Conservation (phyloP, 2,797 vertebrate genomes). For the Serranus cabrilla region DNA sequence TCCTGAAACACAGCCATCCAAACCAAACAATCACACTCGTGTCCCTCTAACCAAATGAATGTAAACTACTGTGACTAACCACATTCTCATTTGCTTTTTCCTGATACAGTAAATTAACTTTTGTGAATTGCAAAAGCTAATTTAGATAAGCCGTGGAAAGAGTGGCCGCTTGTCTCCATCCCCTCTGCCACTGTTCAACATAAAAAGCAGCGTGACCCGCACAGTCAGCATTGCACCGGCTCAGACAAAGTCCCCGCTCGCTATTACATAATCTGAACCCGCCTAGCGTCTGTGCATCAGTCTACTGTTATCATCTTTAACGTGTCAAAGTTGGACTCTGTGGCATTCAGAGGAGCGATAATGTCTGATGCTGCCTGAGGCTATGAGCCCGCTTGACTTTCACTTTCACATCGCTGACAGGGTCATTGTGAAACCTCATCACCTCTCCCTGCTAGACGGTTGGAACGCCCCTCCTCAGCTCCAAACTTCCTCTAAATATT, state of each 20-base stretch:
- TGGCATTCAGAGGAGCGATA: neutral
- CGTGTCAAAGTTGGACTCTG: neutral
- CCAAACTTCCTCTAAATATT: neutral
- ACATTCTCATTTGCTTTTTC: conserved; percentile 49
- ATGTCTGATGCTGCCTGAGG: neutral
- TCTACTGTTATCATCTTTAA: neutral
- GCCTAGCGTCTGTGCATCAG: neutral
- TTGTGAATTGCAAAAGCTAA: conserved; percentile 60
- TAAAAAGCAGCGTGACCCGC: neutral
- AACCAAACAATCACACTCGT: neutral
- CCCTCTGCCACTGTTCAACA: neutral
- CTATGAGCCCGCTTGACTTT: neutral
- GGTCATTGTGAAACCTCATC: conserved; percentile 6
- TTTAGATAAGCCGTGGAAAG: conserved; percentile 73
- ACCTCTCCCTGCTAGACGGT: neutral
- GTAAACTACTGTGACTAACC: conserved; percentile 50
- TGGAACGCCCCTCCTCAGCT: neutral
- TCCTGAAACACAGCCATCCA: neutral
- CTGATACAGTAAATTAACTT: conserved; percentile 71
- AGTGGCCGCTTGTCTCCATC: conserved; percentile 8
- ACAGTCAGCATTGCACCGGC: neutral
- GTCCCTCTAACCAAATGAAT: conserved; percentile 32
- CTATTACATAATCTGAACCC: neutral
- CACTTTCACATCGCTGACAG: neutral
- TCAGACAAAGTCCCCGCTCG: neutral